A percentile compares a stretch with the other conserved stretches of the same genome.
Conservation (phyloP, 1,140 invertebrate species). For the Pachypeltis micranthus region DNA sequence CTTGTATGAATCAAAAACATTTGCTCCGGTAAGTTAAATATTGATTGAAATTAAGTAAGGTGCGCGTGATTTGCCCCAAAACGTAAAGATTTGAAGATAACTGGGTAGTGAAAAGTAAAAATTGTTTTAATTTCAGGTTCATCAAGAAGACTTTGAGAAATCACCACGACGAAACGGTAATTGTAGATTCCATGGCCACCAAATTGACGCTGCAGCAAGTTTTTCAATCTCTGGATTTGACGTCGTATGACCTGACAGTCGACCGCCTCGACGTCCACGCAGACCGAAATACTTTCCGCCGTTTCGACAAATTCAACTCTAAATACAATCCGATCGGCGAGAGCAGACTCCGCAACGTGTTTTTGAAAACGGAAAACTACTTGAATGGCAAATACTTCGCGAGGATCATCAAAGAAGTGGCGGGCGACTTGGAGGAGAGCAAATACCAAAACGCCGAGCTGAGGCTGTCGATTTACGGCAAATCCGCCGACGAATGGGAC, state of each 20-base stretch:
- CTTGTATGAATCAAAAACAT: constrained; percentile 99
- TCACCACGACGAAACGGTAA: constrained; percentile 75
- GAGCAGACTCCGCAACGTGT: constrained; percentile 87
- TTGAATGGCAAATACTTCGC: constrained; percentile 96
- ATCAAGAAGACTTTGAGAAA: constrained; percentile 97
- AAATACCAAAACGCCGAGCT: constrained; percentile 98
- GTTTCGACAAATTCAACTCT: constrained; percentile 99
- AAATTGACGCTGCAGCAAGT: constrained; percentile 70
- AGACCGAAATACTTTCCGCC: constrained; percentile 87
- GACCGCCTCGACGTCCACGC: constrained; percentile 99
- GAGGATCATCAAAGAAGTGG: constrained; percentile 77
- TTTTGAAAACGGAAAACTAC: constrained; percentile 97
- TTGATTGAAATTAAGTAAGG: not conserved
- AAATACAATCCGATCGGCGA: constrained; percentile 99
- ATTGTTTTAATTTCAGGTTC: too few relatives aligned
- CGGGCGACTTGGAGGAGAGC: constrained; percentile 91
- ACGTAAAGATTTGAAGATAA: too few relatives aligned
- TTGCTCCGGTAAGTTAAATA: constrained; percentile 45
- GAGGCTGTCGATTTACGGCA: constrained; percentile 92
- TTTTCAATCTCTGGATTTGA: constrained; percentile 89
- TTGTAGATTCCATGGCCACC: constrained; percentile 50
- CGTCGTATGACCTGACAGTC: constrained; percentile 93
- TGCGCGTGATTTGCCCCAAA: too few relatives aligned
- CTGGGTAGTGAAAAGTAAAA: too few relatives aligned
- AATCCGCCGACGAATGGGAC: constrained; percentile 86